These are phyloP conservation scores for Thera britannica DNA, from an alignment of 2,888 invertebrate genomes.

Conservation along the genomic window DNA sequence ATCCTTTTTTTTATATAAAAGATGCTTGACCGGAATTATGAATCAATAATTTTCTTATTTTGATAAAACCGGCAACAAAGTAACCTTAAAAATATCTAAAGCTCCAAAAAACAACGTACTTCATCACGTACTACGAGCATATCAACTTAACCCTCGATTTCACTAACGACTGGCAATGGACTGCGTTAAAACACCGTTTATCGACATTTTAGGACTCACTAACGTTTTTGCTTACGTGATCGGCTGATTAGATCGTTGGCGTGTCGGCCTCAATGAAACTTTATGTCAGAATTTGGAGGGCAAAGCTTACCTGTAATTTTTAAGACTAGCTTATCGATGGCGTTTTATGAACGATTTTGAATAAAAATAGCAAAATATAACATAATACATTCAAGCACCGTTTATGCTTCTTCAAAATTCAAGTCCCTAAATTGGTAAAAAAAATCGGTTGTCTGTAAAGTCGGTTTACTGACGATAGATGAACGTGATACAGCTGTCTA, in stretches of 20 bases:
- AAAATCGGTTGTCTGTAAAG: no score
- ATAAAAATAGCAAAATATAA: neutral
- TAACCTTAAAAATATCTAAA: constrained; percentile 6
- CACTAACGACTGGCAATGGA: constrained; percentile 30
- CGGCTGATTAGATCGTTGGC: constrained; percentile 32
- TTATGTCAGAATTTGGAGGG: constrained; percentile 23
- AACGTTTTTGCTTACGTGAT: constrained; percentile 34
- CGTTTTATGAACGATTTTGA: neutral
- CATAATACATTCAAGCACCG: no score
- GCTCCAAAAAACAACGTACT: constrained; percentile 14
- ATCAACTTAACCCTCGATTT: constrained; percentile 34
- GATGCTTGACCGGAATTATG: no score
- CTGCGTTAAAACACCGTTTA: constrained; percentile 32
- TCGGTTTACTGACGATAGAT: no score
- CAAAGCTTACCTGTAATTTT: constrained; percentile 5
- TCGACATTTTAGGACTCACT: constrained; percentile 31
- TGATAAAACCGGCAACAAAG: neutral
- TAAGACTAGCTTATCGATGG: neutral
- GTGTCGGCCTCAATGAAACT: constrained; percentile 30
- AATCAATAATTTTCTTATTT: no score
- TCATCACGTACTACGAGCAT: constrained; percentile 24
- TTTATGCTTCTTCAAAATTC: no score
- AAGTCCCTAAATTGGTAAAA: no score
- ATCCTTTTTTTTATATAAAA: no score
- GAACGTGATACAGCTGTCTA: no score